Percentiles rank a stretch among this genome's conserved stretches.
Evolutionary conservation across 1,140 invertebrate species (phyloP).

Genomic region (Trichomalopsis sarcophagae): DNA sequence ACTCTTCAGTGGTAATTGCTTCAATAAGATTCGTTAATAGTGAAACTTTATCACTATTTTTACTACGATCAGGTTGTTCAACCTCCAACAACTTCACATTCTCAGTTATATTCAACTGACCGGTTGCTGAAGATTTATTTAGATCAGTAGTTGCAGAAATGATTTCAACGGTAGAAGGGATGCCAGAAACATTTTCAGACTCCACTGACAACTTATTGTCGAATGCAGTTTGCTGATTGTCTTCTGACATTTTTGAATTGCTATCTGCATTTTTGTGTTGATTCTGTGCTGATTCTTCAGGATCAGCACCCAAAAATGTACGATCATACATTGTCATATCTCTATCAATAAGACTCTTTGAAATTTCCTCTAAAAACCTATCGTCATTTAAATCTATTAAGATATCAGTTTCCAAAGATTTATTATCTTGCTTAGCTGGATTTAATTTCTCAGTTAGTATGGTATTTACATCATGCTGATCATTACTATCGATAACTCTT

Average conservation of each 20-base stretch:
- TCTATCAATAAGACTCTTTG: no score
- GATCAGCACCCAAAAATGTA: no score
- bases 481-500: neutral
- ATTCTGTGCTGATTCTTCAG: neutral
- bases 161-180: neutral
- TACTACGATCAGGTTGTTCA: neutral
- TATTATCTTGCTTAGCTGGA: neutral
- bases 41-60: neutral
- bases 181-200: neutral
- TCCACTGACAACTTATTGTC: neutral
- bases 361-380: neutral
- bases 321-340: no score
- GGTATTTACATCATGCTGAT: neutral
- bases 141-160: neutral
- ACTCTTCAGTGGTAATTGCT: neutral
- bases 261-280: neutral
- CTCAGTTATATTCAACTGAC: conserved; percentile 2
- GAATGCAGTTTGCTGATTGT: neutral
- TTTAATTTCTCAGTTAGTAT: neutral
- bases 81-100: neutral
- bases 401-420: no score
- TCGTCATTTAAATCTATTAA: conserved; percentile 14
- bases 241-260: neutral
- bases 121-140: neutral
- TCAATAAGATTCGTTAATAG: neutral